Conservation (phyloP, 2,888 invertebrate genomes). For the Cephus pulcher region DNA sequence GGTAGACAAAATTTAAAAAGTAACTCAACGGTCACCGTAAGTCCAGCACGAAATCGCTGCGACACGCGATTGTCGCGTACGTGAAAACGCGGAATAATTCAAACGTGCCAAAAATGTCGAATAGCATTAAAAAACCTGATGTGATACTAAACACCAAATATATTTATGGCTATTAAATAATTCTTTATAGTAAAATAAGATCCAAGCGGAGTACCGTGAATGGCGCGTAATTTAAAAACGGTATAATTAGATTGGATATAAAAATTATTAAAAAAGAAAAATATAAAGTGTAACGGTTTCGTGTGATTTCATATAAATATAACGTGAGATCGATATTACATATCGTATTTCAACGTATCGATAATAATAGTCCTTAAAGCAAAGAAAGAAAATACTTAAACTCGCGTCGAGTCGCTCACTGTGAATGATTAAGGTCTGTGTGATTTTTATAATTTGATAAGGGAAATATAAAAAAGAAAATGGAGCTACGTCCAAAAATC, state of each 20-base stretch:
- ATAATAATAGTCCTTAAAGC: neutral
- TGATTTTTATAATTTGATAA: slow-evolving; percentile 11
- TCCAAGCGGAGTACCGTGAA: neutral
- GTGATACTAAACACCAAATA: slow-evolving; percentile 16
- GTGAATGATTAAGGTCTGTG: neutral
- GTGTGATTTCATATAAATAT: neutral
- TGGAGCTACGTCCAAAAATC: slow-evolving; percentile 55
- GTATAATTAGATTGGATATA: neutral
- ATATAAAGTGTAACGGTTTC: neutral
- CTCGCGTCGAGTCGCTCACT: neutral
- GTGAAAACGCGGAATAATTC: neutral
- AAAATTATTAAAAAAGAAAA: neutral
- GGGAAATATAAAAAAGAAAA: slow-evolving; percentile 31
- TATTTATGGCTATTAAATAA: neutral
- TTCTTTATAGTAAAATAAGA: neutral
- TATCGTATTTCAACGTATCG: neutral
- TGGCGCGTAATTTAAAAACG: neutral
- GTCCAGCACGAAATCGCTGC: neutral
- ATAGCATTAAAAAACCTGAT: neutral
- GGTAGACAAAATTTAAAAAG: neutral
- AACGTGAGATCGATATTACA: neutral
- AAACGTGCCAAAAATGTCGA: slow-evolving; percentile 12
- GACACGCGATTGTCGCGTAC: neutral
- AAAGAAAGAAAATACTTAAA: neutral
- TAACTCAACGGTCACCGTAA: neutral